Percentiles rank a stretch among this genome's conserved stretches.
These are phyloP conservation scores for Engraulis encrasicolus DNA, from an alignment of 2,113 vertebrate species.

Conservation along the genomic window DNA sequence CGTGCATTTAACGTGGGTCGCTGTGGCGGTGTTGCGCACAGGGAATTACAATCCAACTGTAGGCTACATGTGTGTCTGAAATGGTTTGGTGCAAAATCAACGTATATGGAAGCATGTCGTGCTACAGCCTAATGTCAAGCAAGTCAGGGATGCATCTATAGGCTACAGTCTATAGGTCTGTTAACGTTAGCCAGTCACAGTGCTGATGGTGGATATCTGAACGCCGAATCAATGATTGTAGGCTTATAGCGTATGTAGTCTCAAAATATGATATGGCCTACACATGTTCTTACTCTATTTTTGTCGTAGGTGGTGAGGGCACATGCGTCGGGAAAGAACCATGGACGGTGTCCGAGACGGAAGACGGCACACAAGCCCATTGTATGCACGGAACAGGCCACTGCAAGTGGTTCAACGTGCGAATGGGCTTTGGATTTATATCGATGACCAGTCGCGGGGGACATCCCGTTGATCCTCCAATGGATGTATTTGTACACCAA, in stretches of 20 bases:
- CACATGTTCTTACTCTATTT: constrained; percentile 26
- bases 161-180: too few relatives aligned
- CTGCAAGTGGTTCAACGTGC: constrained; percentile 87
- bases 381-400: constrained; percentile 81
- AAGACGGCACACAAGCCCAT: constrained; percentile 75
- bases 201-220: not conserved
- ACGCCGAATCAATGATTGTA: not conserved
- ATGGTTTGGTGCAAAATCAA: too few relatives aligned
- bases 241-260: not conserved
- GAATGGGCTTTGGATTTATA: constrained; percentile 87
- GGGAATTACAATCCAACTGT: not conserved
- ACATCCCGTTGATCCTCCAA: constrained; percentile 79
- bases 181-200: not conserved
- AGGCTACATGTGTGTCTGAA: not conserved
- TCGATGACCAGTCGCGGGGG: constrained; percentile 83
- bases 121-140: not conserved
- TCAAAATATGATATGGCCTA: not conserved
- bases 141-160: not conserved
- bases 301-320: constrained; percentile 71
- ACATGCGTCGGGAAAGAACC: constrained; percentile 78
- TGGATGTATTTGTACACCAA: constrained; percentile 89
- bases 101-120: not conserved
- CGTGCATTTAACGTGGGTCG: not conserved
- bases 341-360: constrained; percentile 75
- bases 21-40: not conserved